Base-by-base conservation (phyloP, 2,113 vertebrate genomes). In the Silurus meridionalis region DNA sequence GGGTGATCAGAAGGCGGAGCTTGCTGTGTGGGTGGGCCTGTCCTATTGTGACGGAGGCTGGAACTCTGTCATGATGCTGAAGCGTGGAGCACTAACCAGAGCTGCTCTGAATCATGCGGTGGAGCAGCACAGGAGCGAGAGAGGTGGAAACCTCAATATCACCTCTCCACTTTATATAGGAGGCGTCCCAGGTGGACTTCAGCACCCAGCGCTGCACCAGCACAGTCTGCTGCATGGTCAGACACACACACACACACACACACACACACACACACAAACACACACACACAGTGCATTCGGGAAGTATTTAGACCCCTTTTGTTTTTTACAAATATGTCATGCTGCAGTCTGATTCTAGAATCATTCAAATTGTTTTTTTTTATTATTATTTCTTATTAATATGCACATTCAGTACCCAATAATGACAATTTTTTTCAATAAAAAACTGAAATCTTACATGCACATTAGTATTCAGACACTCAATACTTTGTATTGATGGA, bases 41-140 rank as follows among this genome's bases (percentile, higher is more conserved):
- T 95, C 96, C 77, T 98, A 97, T 17, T 97, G 97, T 25, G 94
- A 96, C 71, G 96, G 97, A 21, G 93, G 94, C 67, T 98, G 97
- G 98, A 97, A 97, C 82, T 90, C 92, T 83, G 91, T 96, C 55
- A 92, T 80, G 0, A 52, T 99, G 87, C 92, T 78, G 60, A 98
- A 96, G 91, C 93, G 91, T 48, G 94, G 94, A 60, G 88, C 91
- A 0, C 0, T 93, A 55, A 71, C 95, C 85, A 94, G 92, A 6
- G 94, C 95, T 6, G 91, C 89, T 1, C 83, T 97, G 89, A 93
- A 96, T 88, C 94, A 95, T 48, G 91, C 95, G 90, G 91, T 84
- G 25, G 95, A 97, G 72, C 91, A 89, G 37, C 0, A 90, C 88
- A 0, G 93, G 88, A 23, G 78, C 88, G 1, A 85, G 0, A 66